Conservation (phyloP, 2,113 vertebrate genomes). For the Heptranchias perlo region DNA sequence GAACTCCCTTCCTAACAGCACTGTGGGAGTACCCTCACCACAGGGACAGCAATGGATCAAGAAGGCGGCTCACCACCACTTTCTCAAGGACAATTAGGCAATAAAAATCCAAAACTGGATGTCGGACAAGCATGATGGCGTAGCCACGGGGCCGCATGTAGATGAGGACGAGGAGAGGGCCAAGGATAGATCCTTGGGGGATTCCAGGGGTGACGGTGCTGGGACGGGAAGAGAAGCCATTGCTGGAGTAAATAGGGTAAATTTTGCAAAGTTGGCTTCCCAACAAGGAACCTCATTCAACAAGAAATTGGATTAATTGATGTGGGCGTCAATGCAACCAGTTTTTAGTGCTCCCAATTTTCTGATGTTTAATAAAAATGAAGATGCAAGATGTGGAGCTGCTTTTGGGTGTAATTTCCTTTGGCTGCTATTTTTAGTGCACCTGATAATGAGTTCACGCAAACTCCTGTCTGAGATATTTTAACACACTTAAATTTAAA, state of each 20-base stretch:
- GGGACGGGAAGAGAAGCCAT: neutral
- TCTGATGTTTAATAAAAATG: neutral
- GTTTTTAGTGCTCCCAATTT: neutral
- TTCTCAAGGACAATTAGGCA: no score
- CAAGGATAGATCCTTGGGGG: no score
- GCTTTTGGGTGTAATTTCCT: neutral
- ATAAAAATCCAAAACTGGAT: neutral
- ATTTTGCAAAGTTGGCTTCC: neutral
- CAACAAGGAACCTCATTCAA: neutral
- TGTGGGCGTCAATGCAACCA: neutral
- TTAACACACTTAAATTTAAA: neutral
- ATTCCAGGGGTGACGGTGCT: neutral
- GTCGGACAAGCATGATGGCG: neutral
- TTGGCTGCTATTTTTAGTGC: neutral
- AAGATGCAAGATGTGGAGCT: neutral
- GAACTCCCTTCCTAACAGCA: no score
- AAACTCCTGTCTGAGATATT: neutral
- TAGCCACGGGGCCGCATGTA: no score
- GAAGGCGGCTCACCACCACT: no score
- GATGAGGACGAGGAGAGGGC: no score
- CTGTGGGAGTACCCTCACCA: no score
- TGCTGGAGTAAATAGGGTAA: neutral
- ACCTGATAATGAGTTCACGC: neutral
- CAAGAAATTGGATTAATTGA: neutral
- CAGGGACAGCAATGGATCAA: no score